Conservation (phyloP, 2,113 vertebrate genomes). For the Prinia subflava region DNA sequence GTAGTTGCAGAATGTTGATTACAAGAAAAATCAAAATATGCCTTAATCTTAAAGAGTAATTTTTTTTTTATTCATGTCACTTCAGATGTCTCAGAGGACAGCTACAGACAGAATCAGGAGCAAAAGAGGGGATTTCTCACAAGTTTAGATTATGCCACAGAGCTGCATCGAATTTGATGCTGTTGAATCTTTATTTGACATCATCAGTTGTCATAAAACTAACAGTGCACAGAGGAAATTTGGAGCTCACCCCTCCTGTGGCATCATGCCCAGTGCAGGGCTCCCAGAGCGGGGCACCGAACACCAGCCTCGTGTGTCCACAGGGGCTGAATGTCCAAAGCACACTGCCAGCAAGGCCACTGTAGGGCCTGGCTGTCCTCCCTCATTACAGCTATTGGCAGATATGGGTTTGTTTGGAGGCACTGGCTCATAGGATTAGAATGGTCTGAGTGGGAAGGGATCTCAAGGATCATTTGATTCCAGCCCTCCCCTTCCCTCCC, state of each 20-base stretch:
- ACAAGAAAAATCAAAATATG: neutral
- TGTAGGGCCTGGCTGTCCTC: neutral
- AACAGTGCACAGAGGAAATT: neutral
- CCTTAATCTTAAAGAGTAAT: neutral
- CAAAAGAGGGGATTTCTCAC: neutral
- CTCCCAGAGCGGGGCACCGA: accelerated
- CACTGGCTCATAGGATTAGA: neutral
- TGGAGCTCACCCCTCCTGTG: neutral
- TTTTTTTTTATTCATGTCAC: neutral
- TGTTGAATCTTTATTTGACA: neutral
- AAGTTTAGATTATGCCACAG: neutral
- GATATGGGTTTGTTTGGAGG: neutral
- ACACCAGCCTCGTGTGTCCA: accelerated
- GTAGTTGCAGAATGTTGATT: neutral
- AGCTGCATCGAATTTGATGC: neutral
- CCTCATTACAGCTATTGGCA: neutral
- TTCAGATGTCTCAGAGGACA: neutral
- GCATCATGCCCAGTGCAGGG: neutral
- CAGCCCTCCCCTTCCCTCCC: neutral
- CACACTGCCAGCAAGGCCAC: accelerated
- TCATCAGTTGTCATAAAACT: neutral
- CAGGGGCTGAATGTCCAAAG: neutral
- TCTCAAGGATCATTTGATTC: neutral
- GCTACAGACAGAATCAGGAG: neutral
- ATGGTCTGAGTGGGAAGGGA: neutral